phyloP scores from a whole-genome alignment of 2,888 invertebrate genomes.

The Acronicta psi region DNA sequence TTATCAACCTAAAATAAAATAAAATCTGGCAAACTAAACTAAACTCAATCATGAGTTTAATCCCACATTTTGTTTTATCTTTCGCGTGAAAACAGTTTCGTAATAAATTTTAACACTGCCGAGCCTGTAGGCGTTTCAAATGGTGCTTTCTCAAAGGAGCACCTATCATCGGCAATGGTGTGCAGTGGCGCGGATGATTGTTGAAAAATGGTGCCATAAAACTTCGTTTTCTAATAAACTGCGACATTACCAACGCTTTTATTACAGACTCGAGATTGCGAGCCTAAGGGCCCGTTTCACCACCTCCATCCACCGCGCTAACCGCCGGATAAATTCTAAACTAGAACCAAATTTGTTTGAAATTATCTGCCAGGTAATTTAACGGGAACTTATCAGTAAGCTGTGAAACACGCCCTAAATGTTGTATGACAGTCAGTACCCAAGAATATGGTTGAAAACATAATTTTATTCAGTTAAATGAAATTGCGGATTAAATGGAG shows the following conservation, averaged over 20 bases:
- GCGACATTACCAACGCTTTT: conserved; percentile 62
- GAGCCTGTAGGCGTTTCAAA: conserved; percentile 22
- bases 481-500: conserved; percentile 34
- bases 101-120: conserved; percentile 43
- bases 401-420: too few relatives aligned
- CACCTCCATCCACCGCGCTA: too few relatives aligned
- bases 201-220: conserved; percentile 75
- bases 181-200: conserved; percentile 75
- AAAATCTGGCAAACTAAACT: too few relatives aligned
- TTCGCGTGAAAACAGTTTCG: conserved; percentile 37
- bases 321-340: too few relatives aligned
- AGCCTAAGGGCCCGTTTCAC: too few relatives aligned
- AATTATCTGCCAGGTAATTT: too few relatives aligned
- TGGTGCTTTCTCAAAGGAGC: conserved; percentile 42
- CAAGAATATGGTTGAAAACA: conserved; percentile 36
- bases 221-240: conserved; percentile 68
- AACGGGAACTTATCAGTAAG: too few relatives aligned
- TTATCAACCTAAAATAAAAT: too few relatives aligned
- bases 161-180: conserved; percentile 71
- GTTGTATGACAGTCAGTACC: conserved; percentile 1
- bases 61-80: too few relatives aligned
- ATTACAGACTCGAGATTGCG: conserved; percentile 41
- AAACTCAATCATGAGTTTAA: too few relatives aligned
- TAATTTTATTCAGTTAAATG: conserved; percentile 48
- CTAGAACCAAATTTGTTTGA: too few relatives aligned